Base-by-base conservation (phyloP, 2,888 invertebrate species). In the Embidobia sp. region DNA sequence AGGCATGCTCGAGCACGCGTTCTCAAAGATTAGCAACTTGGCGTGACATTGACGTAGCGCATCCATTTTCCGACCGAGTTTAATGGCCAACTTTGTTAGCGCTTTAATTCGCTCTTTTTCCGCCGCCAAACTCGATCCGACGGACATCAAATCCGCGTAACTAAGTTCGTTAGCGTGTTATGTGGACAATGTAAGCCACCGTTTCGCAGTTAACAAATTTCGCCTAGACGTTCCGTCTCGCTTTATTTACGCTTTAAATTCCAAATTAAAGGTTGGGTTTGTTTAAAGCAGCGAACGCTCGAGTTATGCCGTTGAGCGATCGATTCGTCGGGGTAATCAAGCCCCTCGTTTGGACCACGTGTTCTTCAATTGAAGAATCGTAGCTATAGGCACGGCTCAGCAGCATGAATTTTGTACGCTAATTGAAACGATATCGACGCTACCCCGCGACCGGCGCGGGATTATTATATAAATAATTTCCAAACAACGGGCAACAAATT, bases 21-120 rank as follows among this genome's bases (percentile, higher is more conserved):
- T 29, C 35, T 29, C 49, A 16, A 70, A 64, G 69, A 76, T 76
- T 69, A 70, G 63, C 44, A 70, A 76, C 69, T 69, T 70, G 13
- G 35, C 33, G 33, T 51, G 69, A 63, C 57, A 69, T 67, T 67
- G 61, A 75, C 66, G 51, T 29, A 67, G 67, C 53, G 51, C 48
- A 53, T 61, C 66, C 59, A 44, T 26, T 53, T 61, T 16, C 29
- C 11, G 19, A 18, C 22, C 7, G 22, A 37, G 31, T 70, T 72
- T 63, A 63, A 63, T 63, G 44, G 44, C 13, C 29, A 63, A 63
- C 48, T 72, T 63, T 55, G 63, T 63, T 55, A 31, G 44, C 48
- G 63, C 46, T 72, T 64, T 61, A 33, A 64, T 73, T 63, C 35
- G 40, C 37, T 26, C 48, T 49, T 64, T 73, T 49, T 49, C 26